A percentile compares a stretch with the other conserved stretches of the same genome.
These are phyloP conservation scores for Plagodis pulveraria DNA, from an alignment of 2,888 invertebrate genomes.

Conservation along the genomic window DNA sequence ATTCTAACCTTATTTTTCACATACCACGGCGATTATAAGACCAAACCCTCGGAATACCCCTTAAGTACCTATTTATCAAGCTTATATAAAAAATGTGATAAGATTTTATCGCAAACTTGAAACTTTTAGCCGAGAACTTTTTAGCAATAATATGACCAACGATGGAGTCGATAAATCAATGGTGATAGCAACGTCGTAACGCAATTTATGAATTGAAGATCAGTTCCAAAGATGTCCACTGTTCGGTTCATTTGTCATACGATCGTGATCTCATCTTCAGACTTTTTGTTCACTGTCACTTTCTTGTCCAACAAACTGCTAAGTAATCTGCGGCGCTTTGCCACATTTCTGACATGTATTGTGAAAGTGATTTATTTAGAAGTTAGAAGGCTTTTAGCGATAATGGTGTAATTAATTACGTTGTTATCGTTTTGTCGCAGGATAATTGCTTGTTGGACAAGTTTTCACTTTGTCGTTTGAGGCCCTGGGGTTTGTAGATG, in stretches of 20 bases:
- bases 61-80: no score
- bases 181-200: not conserved
- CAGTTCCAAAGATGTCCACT: conserved; percentile 8
- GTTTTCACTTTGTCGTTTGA: not conserved
- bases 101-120: no score
- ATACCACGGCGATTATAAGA: no score
- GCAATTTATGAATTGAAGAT: not conserved
- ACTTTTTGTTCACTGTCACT: conserved; percentile 11
- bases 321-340: conserved; percentile 1
- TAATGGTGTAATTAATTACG: conserved; percentile 23
- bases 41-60: no score
- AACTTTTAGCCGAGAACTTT: no score
- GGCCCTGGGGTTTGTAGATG: not conserved
- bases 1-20: no score
- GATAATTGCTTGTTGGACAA: conserved; percentile 9
- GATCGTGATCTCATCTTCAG: conserved; percentile 18
- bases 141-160: no score
- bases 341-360: conserved; percentile 11
- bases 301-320: conserved; percentile 6
- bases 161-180: no score
- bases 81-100: no score
- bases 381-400: conserved; percentile 28
- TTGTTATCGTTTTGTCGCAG: conserved; percentile 20
- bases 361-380: conserved; percentile 28
- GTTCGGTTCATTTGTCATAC: conserved; percentile 15